Evolutionary conservation across 1,140 invertebrate species (phyloP).

Genomic region (Mycetomoellerius zeteki): DNA sequence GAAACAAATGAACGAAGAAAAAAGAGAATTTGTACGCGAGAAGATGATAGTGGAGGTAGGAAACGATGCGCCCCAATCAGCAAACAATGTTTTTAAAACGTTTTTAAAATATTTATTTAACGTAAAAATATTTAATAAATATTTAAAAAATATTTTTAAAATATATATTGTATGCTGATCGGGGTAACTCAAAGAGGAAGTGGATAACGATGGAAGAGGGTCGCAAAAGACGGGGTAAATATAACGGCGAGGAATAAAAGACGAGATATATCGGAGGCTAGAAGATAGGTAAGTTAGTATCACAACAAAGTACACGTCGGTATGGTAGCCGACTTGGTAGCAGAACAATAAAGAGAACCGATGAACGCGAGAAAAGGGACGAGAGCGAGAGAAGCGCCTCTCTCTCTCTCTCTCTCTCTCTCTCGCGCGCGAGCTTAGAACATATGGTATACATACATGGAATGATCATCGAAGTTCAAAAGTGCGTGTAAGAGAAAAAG

Average conservation of each 20-base stretch:
- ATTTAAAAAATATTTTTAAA: too few species aligned
- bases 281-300: not conserved
- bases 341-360: slow-evolving; percentile 41
- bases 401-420: too few species aligned
- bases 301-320: not conserved
- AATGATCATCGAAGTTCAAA: too few species aligned
- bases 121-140: too few species aligned
- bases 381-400: slow-evolving; percentile 20
- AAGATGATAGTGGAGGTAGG: not conserved
- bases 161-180: too few species aligned
- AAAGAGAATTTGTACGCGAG: not conserved
- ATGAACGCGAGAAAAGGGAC: slow-evolving; percentile 1
- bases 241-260: slow-evolving; percentile 22
- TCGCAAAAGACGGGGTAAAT: slow-evolving; percentile 32
- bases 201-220: slow-evolving; percentile 6
- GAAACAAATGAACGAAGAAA: not conserved
- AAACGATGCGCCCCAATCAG: not conserved
- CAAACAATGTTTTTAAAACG: too few species aligned
- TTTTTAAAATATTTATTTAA: too few species aligned
- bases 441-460: too few species aligned
- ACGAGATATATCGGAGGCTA: not conserved
- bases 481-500: too few species aligned
- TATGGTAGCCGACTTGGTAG: not conserved
- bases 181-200: not conserved
- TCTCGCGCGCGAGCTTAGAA: not conserved